phyloP scores from a whole-genome alignment of 2,888 invertebrate genomes.

The Andrena marginata region DNA sequence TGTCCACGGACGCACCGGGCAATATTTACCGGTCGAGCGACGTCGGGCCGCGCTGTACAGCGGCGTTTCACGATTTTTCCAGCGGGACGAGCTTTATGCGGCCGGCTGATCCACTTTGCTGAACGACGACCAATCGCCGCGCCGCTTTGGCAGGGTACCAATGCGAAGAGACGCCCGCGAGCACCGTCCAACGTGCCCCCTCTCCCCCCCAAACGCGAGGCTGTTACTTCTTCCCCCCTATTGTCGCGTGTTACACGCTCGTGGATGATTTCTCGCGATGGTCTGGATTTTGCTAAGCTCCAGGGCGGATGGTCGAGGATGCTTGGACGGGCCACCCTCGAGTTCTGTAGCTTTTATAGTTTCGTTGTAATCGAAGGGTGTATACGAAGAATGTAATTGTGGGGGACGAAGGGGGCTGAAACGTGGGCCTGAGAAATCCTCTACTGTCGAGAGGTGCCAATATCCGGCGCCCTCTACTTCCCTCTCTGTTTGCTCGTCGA shows the following conservation, averaged over 20 bases:
- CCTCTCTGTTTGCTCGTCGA: background rate
- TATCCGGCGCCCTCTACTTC: background rate
- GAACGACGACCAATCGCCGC: conserved; percentile 66
- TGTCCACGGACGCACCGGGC: conserved; percentile 62
- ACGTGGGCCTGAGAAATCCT: too few relatives aligned
- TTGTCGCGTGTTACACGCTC: background rate
- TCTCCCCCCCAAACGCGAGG: background rate
- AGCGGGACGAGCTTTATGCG: conserved; percentile 62
- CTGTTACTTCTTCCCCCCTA: background rate
- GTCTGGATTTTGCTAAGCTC: too few relatives aligned
- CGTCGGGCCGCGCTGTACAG: conserved; percentile 35
- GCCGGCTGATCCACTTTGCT: conserved; percentile 71
- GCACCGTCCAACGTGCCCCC: conserved; percentile 6
- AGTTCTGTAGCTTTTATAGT: too few relatives aligned
- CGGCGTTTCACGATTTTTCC: conserved; percentile 65
- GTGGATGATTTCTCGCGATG: conserved; percentile 1
- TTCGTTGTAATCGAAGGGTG: too few relatives aligned
- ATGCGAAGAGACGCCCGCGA: conserved; percentile 56
- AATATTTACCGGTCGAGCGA: conserved; percentile 75
- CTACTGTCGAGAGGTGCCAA: too few relatives aligned
- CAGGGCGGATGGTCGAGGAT: too few relatives aligned
- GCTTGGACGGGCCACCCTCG: too few relatives aligned
- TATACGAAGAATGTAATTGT: too few relatives aligned
- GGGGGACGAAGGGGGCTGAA: too few relatives aligned
- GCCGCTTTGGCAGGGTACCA: conserved; percentile 71